Evolutionary conservation across 2,888 invertebrate genomes (phyloP).

Genomic region (Trichogramma dendrolimi): DNA sequence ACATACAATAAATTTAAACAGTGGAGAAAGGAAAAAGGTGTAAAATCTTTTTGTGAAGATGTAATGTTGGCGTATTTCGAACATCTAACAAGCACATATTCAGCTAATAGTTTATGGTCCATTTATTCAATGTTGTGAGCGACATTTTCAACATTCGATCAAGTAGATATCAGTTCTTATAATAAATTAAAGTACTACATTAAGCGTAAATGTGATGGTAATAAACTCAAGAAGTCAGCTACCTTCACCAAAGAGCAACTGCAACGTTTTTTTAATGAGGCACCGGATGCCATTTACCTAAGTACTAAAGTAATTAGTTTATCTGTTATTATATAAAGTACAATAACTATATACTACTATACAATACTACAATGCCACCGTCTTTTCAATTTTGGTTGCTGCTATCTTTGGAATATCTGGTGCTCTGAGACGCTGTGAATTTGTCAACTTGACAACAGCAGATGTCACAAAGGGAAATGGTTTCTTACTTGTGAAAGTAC

Average conservation of each 20-base stretch:
- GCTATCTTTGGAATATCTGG: conserved; percentile 5
- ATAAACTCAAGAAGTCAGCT: not conserved
- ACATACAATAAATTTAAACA: no score
- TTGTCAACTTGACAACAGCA: not conserved
- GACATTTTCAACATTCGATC: no score
- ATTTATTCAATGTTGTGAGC: no score
- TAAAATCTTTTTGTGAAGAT: no score
- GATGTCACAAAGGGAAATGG: not conserved
- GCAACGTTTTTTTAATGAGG: conserved; percentile 3
- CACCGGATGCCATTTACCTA: not conserved
- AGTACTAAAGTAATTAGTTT: not conserved
- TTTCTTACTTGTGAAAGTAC: not conserved
- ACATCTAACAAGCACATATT: no score
- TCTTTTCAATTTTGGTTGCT: not conserved
- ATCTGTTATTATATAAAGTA: not conserved
- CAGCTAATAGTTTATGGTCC: no score
- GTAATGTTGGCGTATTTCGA: no score
- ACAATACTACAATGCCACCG: no score
- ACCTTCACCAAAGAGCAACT: not conserved
- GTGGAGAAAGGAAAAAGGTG: no score
- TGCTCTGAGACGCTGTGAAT: not conserved
- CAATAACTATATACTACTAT: not conserved
- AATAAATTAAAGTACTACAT: no score
- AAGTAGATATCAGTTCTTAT: no score
- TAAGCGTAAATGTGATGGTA: no score